Percentiles rank a stretch among this genome's conserved stretches.
These are phyloP conservation scores for Arizona elegans DNA, from an alignment of 2,113 vertebrate species.

Conservation along the genomic window DNA sequence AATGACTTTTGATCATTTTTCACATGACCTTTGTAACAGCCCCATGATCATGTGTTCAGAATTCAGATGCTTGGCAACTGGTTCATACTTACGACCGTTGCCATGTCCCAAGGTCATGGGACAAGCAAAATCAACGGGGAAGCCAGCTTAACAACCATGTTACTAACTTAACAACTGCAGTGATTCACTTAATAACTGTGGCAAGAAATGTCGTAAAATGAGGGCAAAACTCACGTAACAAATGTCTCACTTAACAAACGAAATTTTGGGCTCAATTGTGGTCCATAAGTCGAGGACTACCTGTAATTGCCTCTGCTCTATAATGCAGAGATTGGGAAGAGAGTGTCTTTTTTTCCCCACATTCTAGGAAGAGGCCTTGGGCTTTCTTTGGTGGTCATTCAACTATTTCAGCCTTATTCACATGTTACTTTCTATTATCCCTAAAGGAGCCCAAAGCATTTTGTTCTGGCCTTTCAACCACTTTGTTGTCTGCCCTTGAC, in stretches of 20 bases:
- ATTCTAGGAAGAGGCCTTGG: neutral
- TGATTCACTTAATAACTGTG: neutral
- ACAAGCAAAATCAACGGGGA: neutral
- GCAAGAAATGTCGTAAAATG: neutral
- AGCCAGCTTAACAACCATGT: neutral
- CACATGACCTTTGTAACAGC: neutral
- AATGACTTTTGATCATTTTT: neutral
- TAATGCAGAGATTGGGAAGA: neutral
- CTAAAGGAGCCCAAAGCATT: neutral
- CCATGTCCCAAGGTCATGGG: neutral
- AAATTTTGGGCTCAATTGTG: neutral
- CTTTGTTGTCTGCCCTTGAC: neutral
- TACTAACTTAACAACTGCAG: neutral
- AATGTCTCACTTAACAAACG: neutral
- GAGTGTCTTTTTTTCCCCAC: neutral
- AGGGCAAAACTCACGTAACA: neutral
- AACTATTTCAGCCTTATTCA: neutral
- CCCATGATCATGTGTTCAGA: neutral
- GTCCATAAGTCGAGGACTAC: neutral
- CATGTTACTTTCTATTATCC: neutral
- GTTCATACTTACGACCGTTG: neutral
- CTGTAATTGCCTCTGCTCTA: neutral
- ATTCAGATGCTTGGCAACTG: neutral
- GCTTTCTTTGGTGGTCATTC: neutral
- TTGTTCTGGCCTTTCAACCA: neutral